A percentile compares a stretch with the other conserved stretches of the same genome.
These are phyloP conservation scores for Patagioenas fasciata DNA, from an alignment of 2,113 vertebrate species.

Conservation along the genomic window DNA sequence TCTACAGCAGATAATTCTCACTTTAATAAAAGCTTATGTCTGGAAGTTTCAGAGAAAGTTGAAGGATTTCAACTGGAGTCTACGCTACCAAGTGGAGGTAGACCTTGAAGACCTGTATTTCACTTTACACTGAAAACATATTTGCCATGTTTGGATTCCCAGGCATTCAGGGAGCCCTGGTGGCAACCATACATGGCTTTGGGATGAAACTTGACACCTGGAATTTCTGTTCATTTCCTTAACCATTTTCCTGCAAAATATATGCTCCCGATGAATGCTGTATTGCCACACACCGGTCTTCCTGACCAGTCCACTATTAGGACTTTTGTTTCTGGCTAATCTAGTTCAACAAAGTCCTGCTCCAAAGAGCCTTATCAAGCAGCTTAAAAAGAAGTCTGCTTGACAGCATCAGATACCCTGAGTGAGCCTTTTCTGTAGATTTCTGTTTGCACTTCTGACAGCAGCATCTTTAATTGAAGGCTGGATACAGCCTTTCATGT, in stretches of 20 bases:
- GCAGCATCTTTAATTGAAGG: neutral
- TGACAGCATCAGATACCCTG: neutral
- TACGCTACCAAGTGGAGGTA: accelerated
- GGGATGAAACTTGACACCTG: neutral
- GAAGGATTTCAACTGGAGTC: neutral
- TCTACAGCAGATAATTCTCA: neutral
- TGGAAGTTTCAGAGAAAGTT: neutral
- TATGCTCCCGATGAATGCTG: neutral
- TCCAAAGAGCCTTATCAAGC: neutral
- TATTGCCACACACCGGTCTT: neutral
- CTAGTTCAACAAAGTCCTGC: neutral
- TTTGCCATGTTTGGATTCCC: neutral
- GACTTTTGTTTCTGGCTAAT: neutral
- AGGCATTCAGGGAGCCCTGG: neutral
- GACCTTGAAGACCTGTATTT: neutral
- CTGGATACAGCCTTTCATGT: neutral
- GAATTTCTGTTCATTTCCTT: neutral
- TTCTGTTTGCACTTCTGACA: neutral
- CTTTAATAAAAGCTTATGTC: neutral
- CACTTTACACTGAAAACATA: neutral
- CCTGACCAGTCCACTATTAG: neutral
- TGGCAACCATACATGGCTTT: neutral
- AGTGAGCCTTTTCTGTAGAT: neutral
- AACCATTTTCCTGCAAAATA: neutral
- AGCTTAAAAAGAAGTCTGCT: neutral